A percentile compares a stretch with the other conserved stretches of the same genome.
Conservation (phyloP, 1,140 invertebrate genomes). For the Lanistes nyassanus region DNA sequence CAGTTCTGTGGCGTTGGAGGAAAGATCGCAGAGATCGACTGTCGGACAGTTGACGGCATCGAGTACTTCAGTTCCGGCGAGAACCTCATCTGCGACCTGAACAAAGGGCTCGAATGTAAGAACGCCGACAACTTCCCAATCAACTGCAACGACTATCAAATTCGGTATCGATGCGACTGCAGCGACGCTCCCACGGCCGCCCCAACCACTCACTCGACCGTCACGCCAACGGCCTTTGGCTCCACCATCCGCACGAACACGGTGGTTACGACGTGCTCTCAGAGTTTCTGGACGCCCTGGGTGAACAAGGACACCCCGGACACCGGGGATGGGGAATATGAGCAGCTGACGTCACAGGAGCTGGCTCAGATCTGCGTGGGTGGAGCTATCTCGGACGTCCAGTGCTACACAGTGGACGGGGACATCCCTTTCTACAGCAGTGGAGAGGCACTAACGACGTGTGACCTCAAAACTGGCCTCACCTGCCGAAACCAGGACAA, state of each 20-base stretch:
- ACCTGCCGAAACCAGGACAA: conserved; percentile 46
- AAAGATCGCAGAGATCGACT: conserved; percentile 36
- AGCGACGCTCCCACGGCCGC: conserved; percentile 12
- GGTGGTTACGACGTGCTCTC: conserved; percentile 30
- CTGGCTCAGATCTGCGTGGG: conserved; percentile 42
- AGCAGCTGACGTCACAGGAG: conserved; percentile 39
- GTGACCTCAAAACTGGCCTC: conserved; percentile 42
- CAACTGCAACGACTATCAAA: conserved; percentile 57
- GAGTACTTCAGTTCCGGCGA: conserved; percentile 14
- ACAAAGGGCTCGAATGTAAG: conserved; percentile 23
- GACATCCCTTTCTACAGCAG: conserved; percentile 37
- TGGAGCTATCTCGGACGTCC: conserved; percentile 45
- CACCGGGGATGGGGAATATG: conserved; percentile 44
- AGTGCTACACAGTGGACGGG: conserved; percentile 37
- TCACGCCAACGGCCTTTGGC: conserved; percentile 15
- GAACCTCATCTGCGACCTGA: conserved; percentile 20
- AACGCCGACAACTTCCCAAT: conserved; percentile 27
- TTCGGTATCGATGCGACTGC: conserved; percentile 60
- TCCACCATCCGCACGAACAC: not conserved
- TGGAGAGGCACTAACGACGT: conserved; percentile 40
- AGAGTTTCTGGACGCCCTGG: conserved; percentile 45
- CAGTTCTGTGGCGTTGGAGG: conserved; percentile 33
- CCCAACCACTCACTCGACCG: conserved; percentile 8
- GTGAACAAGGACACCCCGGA: conserved; percentile 50
- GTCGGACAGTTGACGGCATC: conserved; percentile 27